Conservation (phyloP, 2,113 vertebrate species). For the Geothlypis trichas region DNA sequence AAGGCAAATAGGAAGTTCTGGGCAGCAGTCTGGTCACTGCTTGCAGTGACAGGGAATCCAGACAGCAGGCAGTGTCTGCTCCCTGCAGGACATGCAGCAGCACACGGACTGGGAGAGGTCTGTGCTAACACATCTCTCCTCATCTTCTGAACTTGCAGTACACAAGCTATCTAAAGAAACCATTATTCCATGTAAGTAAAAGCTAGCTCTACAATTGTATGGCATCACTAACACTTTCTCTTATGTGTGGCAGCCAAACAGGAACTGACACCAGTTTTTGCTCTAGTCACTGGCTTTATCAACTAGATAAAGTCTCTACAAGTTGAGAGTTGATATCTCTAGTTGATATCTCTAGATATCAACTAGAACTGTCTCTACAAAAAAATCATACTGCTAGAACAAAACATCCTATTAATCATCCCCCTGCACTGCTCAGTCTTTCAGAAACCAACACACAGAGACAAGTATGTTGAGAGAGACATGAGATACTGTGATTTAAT, state of each 20-base stretch:
- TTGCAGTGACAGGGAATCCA: background rate
- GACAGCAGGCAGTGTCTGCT: background rate
- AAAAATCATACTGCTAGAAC: background rate
- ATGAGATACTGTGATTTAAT: background rate
- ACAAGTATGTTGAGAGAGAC: background rate
- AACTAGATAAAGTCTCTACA: too few species aligned
- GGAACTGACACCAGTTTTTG: background rate
- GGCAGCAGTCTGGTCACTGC: background rate
- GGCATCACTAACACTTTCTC: background rate
- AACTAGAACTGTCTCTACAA: background rate
- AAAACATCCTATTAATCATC: background rate
- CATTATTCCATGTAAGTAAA: background rate
- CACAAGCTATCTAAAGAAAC: background rate
- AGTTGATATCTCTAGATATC: too few species aligned
- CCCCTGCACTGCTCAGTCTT: background rate
- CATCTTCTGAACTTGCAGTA: background rate
- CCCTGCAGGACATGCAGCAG: accelerated
- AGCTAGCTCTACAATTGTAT: accelerated
- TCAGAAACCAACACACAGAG: background rate
- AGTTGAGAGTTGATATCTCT: too few species aligned
- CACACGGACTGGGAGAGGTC: background rate
- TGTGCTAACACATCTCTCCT: background rate
- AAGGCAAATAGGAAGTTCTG: background rate
- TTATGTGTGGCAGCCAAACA: background rate
- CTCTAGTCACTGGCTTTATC: background rate